Base-by-base conservation (phyloP, 2,113 vertebrate species). In the Nematolebias whitei region DNA sequence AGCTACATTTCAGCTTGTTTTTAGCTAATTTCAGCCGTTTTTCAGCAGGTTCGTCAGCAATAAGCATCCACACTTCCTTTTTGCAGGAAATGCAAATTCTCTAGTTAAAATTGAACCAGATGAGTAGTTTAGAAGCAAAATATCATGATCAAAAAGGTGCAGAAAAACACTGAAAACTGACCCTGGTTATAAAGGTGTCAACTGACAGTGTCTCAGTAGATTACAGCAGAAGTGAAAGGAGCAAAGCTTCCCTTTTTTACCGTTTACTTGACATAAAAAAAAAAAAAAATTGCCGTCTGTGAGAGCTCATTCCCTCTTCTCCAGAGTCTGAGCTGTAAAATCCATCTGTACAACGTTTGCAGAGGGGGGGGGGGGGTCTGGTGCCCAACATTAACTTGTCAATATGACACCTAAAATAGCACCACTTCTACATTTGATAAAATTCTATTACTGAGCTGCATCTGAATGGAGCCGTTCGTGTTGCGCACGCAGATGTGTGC, bases 371-470 rank as follows among this genome's bases (percentile, higher is more conserved):
- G 52, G 24, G 45, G 71, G 44, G 61, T 40, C 32, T 48, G 52
- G 66, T 29, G 1, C 44, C 62, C 32, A 52, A 45, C 79, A 75
- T 72, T 78, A 71, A 59, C 58, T 54, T 26, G 81, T 87, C 70
- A 74, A 52, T 64, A 59, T 75, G 56, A 78, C 74, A 50, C 63
- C 52, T n/a, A 79, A 66, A 78, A 78, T 6, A 10, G 51, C 13
- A 22, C 4, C 74, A 75, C 45, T 68, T 80, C 72, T 67, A 74
- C 61, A 79, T 85, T 52, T 75, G 60, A 76, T 80, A 65, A 39
- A 71, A 77, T 63, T 52, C 67, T 54, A 68, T 78, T 58, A 55
- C 19, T 1, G 0, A 57, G 39, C 63, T 56, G 2, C 54, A 49
- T 71, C 26, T 62, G 49, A 51, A 69, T 8, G 26, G 62, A 48